Evolutionary conservation across 2,797 vertebrate species (phyloP), one percentile per base, ranked within the genome.

Genomic region (Brotula barbata): DNA sequence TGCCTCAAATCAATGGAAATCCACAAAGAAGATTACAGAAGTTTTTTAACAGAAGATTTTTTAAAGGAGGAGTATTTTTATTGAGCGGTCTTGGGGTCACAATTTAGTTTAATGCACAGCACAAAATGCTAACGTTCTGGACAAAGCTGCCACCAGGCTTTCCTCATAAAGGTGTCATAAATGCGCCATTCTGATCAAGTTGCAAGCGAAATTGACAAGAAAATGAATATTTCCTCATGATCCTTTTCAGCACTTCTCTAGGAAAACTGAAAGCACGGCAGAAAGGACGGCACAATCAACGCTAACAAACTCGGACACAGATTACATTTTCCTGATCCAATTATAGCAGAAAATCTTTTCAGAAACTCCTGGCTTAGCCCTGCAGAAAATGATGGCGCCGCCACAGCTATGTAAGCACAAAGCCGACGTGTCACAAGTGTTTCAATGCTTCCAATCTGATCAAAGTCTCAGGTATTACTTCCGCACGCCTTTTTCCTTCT

Each of bases 291-390:
- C 79, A 74, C 80, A 79, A 75, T 81, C 60, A 22, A 80, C 71
- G 48, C 77, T 89, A 86, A 90, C 81, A 76, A 81, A 85, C 67
- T 76, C 62, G 70, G 86, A 84, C 85, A 81, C 79, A 72, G 44
- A 80, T 82, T 61, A 57, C 73, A 81, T 90, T 90, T 84, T 79
- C 45, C 34, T 19, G 46, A 53, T 64, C 89, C 87, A 90, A 91
- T 91, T 90, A 92, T 71, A 76, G 75, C 34, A 58, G 68, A 77
- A 90, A 85, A 84, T 83, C 75, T 83, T 83, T 84, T 68, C 59
- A 78, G 66, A 86, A 86, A 77, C 71, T 72, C 63, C 64, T 63
- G 71, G 71, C 75, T 82, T 64, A 77, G 81, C 62, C 68, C 62
- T 55, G 82, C 71, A 83, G 57, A 73, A 68, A 75, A 84, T 56